Conservation (phyloP, 2,797 vertebrate species). For the Pangasius mekongensis region DNA sequence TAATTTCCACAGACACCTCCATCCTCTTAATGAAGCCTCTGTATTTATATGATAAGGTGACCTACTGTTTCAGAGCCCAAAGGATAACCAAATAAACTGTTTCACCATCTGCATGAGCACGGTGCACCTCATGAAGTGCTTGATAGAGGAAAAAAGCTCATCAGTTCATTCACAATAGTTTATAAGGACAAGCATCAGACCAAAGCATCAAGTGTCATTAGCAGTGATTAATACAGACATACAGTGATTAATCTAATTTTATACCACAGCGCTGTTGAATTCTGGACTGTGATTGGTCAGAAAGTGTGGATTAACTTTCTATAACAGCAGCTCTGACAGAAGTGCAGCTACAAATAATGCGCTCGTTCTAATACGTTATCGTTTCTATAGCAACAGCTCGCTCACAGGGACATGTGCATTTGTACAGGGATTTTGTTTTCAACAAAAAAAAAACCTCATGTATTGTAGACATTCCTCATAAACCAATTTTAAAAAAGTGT, state of each 20-base stretch:
- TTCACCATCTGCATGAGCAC: background rate
- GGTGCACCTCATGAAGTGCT: background rate
- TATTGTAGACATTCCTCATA: too few relatives aligned
- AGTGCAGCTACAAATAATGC: background rate
- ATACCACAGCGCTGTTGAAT: background rate
- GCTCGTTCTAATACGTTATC: too few relatives aligned
- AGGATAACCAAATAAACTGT: background rate
- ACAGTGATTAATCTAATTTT: background rate
- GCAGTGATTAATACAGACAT: background rate
- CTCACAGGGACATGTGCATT: background rate
- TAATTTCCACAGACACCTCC: conserved; percentile 7
- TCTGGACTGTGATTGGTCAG: background rate
- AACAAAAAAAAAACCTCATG: too few relatives aligned
- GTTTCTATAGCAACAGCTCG: background rate
- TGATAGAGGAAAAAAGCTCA: background rate
- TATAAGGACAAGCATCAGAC: background rate
- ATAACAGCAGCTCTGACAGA: too few relatives aligned
- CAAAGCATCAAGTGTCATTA: background rate
- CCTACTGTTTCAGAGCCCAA: background rate
- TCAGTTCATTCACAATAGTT: background rate
- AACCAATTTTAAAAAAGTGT: too few relatives aligned
- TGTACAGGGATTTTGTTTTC: too few relatives aligned
- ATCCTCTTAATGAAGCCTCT: background rate
- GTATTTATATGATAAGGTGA: background rate
- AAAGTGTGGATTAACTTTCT: background rate